phyloP scores from a whole-genome alignment of 2,113 vertebrate species.

The Mormyrus lacerda region DNA sequence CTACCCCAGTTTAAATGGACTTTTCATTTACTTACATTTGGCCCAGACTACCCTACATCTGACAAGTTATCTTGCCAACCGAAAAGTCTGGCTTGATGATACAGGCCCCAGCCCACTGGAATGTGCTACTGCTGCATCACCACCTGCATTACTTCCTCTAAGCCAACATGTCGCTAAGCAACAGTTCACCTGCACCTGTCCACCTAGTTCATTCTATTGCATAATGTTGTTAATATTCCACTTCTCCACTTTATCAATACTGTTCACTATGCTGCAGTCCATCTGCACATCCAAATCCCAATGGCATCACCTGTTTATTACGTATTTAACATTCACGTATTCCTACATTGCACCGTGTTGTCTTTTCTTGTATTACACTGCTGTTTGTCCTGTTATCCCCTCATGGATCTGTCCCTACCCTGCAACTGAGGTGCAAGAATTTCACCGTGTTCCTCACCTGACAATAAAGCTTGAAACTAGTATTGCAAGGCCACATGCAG shows the following conservation, averaged over 20 bases:
- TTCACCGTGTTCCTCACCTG: not conserved
- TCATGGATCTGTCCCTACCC: not conserved
- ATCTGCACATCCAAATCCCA: not conserved
- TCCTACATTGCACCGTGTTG: not conserved
- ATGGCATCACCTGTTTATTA: not conserved
- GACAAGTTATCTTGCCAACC: not conserved
- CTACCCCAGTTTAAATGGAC: not conserved
- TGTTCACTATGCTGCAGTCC: not conserved
- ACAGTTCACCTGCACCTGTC: not conserved
- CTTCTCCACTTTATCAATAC: not conserved
- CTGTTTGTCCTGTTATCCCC: not conserved
- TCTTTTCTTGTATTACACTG: not conserved
- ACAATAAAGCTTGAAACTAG: not conserved
- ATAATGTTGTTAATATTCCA: not conserved
- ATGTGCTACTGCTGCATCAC: not conserved
- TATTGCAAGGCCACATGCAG: not conserved
- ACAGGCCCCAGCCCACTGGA: not conserved
- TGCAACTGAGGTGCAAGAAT: not conserved
- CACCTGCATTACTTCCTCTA: not conserved
- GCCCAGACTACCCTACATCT: not conserved
- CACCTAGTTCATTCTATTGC: not conserved
- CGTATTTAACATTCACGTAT: not conserved
- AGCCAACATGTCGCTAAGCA: not conserved
- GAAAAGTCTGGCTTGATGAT: not conserved
- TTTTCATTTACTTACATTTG: not conserved